Conservation (phyloP, 2,113 vertebrate genomes). For the Todiramphus saurophagus region DNA sequence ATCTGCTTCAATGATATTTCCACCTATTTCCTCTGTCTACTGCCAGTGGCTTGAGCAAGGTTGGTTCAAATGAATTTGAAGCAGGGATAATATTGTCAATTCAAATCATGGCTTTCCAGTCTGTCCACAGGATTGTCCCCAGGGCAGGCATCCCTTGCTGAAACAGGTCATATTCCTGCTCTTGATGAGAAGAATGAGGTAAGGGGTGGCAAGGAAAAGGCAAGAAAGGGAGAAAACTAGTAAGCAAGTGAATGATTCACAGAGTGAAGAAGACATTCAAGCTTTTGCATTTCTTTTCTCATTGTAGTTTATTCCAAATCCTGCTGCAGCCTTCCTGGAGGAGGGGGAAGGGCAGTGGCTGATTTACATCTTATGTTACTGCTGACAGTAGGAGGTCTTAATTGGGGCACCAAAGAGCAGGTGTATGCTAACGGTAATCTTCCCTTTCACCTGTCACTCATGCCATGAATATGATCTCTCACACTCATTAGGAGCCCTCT, state of each 20-base stretch:
- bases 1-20: background rate
- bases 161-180: background rate
- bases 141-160: background rate
- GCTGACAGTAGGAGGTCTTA: constrained; percentile 75
- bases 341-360: background rate
- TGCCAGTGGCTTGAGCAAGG: background rate
- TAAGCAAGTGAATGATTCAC: background rate
- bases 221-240: background rate
- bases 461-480: constrained; percentile 65
- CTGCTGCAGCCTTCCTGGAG: background rate
- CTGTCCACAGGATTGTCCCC: background rate
- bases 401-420: constrained; percentile 76
- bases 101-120: background rate
- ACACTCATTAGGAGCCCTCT: constrained; percentile 77
- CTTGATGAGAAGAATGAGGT: background rate
- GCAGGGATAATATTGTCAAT: background rate
- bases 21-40: background rate
- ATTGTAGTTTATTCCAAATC: constrained; percentile 28
- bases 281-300: constrained; percentile 29
- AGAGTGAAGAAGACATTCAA: background rate
- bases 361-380: constrained; percentile 71
- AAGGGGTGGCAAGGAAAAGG: background rate
- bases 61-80: constrained; percentile 25
- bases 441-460: constrained; percentile 79
- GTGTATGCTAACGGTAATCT: constrained; percentile 71